Base-by-base conservation (phyloP, 2,113 vertebrate genomes). In the Callaeas wilsoni region DNA sequence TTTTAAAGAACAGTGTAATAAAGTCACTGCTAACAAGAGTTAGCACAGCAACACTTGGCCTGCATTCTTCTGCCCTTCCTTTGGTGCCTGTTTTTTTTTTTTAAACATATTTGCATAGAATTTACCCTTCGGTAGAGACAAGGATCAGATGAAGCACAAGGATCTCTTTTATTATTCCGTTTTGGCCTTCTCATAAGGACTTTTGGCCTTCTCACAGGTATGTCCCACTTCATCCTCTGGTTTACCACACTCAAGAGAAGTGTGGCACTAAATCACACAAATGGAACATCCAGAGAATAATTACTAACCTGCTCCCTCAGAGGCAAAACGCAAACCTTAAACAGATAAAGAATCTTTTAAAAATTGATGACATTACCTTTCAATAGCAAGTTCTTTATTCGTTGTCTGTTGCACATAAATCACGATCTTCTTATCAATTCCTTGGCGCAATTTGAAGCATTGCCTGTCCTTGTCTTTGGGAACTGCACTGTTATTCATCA, bases 381-480 rank as follows among this genome's bases (percentile, higher is more conserved):
- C 99, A 89, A 99, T 99, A 68, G 99, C 99, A 97, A 99, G 98
- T 65, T 99, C 99, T 95, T 99, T 99, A 95, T 99, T 99, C 49
- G 99, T 99, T 18, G 99, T 99, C 97, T 99, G 99, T 71, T 99
- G 99, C 47, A 99, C 98, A 32, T 99, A 99, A 87, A 99, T 99
- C 85, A 99, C 99, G 73, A 99, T 99, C 97, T 99, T 99, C 98
- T 99, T 99, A 97, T 99, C 99, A 95, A 99, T 98, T 63, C 99
- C 99, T 44, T 99, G 99, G 56, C 99, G 99, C 29, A 99, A 98
- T 95, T 99, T 99, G 98, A 99, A 99, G 97, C 99, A 99, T 85
- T 99, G 99, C 86, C 98, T 98, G 97, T 99, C 99, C 94, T 99
- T 99, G 97, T 99, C 99, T 98, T 99, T 99, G 53, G 99, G 99